Base-by-base conservation (phyloP, 2,113 vertebrate genomes). In the Mola mola region DNA sequence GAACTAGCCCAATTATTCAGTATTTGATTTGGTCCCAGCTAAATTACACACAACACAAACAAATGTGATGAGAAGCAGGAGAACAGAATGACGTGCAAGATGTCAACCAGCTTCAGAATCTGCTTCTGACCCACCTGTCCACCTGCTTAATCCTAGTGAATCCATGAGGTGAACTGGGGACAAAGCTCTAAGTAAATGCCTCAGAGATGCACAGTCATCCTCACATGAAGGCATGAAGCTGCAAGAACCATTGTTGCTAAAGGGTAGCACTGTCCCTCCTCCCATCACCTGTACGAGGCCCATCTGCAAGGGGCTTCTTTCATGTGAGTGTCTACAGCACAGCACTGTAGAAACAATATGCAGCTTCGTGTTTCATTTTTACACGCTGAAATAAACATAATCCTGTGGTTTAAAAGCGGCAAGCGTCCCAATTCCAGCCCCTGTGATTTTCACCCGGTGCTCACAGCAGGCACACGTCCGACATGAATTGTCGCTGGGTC, bases 181-280 rank as follows among this genome's bases (percentile, higher is more conserved):
- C 63, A 70, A 61, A 49, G 17, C 66, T n/a, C 49, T 64, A 63
- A 64, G 42, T 50, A 71, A 56, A 66, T 31, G 50, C 40, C 57
- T 36, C 29, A 62, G 33, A 72, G 72, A 38, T 20, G 51, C 49
- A 43, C 49, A 67, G 75, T 77, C 75, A 73, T 40, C 60, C 36
- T 74, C 46, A 38, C 58, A 48, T 8, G n/a, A 53, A 61, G 16
- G 60, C 37, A 65, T 7, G 7, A 50, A 53, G 38, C 37, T 33
- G 15, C 21, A 15, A 36, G 43, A 22, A 16, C 29, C 9, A 59
- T 13, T 5, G 22, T 26, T 55, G 47, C 59, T 64, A 11, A 22
- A 66, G 55, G 78, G 69, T 42, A 56, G 44, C 8, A 2, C n/a
- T 9, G 6, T 5, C 19, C 9, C 13, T 17, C 25, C 24, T 13